Percentiles rank a stretch among this genome's conserved stretches.
These are phyloP conservation scores for Amniataba percoides DNA, from an alignment of 2,797 vertebrate genomes.

Conservation along the genomic window DNA sequence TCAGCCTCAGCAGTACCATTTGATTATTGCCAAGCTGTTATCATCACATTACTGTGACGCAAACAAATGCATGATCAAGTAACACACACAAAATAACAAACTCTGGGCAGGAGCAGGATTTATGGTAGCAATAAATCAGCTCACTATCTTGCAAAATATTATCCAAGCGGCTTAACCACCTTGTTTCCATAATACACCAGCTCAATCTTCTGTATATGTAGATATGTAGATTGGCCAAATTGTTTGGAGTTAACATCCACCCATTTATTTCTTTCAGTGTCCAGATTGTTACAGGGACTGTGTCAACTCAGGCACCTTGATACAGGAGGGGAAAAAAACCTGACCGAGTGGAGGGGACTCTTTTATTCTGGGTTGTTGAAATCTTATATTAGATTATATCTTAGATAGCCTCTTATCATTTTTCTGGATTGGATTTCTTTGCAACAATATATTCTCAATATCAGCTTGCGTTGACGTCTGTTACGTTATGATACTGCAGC, in stretches of 20 bases:
- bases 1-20: not conserved
- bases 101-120: not conserved
- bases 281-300: not conserved
- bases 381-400: not conserved
- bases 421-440: not conserved
- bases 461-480: not conserved
- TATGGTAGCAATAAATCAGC: not conserved
- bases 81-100: not conserved
- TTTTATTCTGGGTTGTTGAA: not conserved
- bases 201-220: not conserved
- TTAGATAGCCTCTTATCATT: not conserved
- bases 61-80: not conserved
- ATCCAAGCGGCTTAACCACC: not conserved
- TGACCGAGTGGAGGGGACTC: not conserved
- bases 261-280: not conserved
- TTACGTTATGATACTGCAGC: too few relatives aligned
- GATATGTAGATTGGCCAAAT: not conserved
- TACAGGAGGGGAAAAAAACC: not conserved
- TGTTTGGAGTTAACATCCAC: not conserved
- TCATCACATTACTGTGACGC: not conserved
- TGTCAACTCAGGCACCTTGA: not conserved
- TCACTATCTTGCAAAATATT: not conserved
- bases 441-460: not conserved
- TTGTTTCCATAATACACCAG: not conserved
- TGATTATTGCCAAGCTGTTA: not conserved